phyloP scores from a whole-genome alignment of 1,140 invertebrate genomes.

The Anagrus nilaparvatae region DNA sequence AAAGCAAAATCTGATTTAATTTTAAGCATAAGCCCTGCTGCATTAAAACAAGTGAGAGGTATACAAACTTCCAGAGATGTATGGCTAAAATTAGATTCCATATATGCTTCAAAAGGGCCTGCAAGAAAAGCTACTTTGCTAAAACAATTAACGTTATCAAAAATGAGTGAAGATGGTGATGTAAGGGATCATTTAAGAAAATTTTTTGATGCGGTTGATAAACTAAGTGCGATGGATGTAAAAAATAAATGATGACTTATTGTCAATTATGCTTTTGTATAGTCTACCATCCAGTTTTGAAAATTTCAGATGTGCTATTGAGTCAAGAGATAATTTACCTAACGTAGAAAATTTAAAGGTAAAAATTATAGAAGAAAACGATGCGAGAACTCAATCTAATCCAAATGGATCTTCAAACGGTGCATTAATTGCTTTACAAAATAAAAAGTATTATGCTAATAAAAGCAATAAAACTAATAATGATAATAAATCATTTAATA shows the following conservation, averaged over 20 bases:
- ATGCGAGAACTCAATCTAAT: no score
- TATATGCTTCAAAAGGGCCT: neutral
- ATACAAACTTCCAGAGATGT: neutral
- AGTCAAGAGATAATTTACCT: neutral
- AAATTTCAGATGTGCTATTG: neutral
- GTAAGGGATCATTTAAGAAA: neutral
- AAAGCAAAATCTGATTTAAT: constrained; percentile 17
- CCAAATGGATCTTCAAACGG: neutral
- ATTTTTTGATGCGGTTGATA: neutral
- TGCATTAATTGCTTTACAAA: no score
- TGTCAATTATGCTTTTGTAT: neutral
- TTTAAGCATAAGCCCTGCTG: constrained; percentile 11
- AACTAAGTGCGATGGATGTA: neutral
- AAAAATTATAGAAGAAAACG: constrained; percentile 1
- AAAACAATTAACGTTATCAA: neutral
- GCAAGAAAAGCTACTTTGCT: neutral
- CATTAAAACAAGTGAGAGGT: constrained; percentile 11
- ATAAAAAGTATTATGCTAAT: neutral
- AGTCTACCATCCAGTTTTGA: neutral
- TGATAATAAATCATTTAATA: neutral
- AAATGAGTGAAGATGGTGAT: neutral
- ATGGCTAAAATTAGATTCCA: neutral
- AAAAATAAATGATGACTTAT: neutral
- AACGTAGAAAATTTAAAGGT: neutral
- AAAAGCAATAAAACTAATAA: neutral